Evolutionary conservation across 2,797 vertebrate species (phyloP).

Genomic region (Muscicapa striata): DNA sequence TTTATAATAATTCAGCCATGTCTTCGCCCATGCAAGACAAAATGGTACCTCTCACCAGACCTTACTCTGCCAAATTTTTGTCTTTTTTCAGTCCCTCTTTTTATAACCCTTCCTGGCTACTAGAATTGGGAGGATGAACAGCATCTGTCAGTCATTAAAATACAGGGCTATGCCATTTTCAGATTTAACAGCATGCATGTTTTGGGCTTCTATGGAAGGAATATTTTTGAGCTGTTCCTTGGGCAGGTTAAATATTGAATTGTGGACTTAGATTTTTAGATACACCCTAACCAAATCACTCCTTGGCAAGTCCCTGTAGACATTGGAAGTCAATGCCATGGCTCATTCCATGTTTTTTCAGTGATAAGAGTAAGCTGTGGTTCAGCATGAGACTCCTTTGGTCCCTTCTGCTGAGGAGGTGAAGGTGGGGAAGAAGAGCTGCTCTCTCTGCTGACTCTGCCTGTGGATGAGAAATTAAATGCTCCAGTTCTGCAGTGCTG

Average conservation of each 20-base stretch:
- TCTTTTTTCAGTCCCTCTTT: neutral
- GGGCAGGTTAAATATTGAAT: neutral
- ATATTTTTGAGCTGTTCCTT: neutral
- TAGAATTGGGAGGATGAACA: neutral
- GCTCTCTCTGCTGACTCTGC: neutral
- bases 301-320: neutral
- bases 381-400: neutral
- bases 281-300: neutral
- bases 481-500: neutral
- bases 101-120: neutral
- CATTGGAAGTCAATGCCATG: neutral
- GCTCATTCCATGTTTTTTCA: neutral
- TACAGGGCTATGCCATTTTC: neutral
- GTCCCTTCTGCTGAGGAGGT: neutral
- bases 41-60: neutral
- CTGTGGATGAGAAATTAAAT: conserved; percentile 20
- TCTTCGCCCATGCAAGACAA: neutral
- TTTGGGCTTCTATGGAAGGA: neutral
- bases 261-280: neutral
- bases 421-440: neutral
- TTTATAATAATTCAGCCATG: neutral
- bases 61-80: neutral
- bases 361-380: neutral
- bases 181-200: neutral
- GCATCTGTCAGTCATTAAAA: neutral